Evolutionary conservation across 2,113 vertebrate species (phyloP), one percentile per base, ranked within the genome.

Genomic region (Atractosteus spatula): DNA sequence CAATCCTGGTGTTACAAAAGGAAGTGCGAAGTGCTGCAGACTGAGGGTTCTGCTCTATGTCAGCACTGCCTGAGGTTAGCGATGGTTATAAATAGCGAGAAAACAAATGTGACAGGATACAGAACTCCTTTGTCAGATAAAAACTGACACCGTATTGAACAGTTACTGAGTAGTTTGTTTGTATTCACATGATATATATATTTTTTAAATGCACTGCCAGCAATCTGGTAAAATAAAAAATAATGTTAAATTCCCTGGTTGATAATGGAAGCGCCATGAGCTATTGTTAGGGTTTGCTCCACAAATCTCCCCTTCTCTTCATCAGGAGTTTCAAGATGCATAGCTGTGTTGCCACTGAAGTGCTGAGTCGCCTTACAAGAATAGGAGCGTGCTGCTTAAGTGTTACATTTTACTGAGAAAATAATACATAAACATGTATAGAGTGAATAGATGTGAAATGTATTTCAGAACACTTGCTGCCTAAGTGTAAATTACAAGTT

Each of bases 181-280:
- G 67, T 76, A 76, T 44, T 70, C 55, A 69, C 66, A 5, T n/a
- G 57, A 59, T 13, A 59, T 5, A 59, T 5, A 59, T 29, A 6
- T 59, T 59, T 8, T 51, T 67, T 67, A 75, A 80, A 70, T 61
- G 73, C 77, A 80, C 70, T 41, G 44, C 2, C 42, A 76, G 72
- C 70, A 69, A 64, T 80, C 84, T 81, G 66, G 69, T 72, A n/a
- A 66, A 67, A 75, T 44, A 64, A 56, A 45, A 5, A 51, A 51
- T 51, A 51, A 51, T 82, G 79, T 59, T 79, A 82, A 85, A 72
- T 79, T 78, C 74, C 83, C 80, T 47, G 71, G 71, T 83, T 85
- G 68, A 75, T 88, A 84, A 90, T 87, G 79, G 84, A 88, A 87
- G 79, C 13, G 78, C 80, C 83, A 16, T 1, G 43, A 85, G 87